Evolutionary conservation across 2,888 invertebrate species (phyloP).

Genomic region (Stegophylla sp.): DNA sequence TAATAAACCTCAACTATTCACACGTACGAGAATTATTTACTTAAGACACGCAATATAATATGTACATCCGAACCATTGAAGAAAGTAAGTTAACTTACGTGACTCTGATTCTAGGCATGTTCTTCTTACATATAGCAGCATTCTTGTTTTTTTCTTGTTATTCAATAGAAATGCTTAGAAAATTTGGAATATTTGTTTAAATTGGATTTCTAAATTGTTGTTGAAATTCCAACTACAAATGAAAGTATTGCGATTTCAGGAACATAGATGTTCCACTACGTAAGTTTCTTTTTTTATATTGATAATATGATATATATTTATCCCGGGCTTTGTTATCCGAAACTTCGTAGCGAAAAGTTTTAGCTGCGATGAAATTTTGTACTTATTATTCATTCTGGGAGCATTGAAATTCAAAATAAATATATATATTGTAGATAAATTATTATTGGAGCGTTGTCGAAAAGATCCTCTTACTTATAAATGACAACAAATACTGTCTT

Average conservation of each 20-base stretch:
- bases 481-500: no score
- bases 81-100: conserved; percentile 6
- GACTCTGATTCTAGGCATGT: conserved; percentile 15
- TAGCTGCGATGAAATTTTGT: no score
- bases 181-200: neutral
- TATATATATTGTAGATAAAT: no score
- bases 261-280: no score
- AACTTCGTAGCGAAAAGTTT: no score
- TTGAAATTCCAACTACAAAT: conserved; percentile 17
- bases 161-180: conserved; percentile 3
- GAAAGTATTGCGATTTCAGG: conserved; percentile 1
- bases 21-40: conserved; percentile 3
- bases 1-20: neutral
- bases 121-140: neutral
- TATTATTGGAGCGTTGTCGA: no score
- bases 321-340: neutral
- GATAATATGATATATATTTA: neutral
- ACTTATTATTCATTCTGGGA: no score
- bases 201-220: conserved; percentile 28
- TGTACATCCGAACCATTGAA: neutral
- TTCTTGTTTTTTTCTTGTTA: neutral
- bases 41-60: neutral
- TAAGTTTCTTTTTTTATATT: neutral
- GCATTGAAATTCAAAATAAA: no score
- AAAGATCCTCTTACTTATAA: no score